phyloP scores from a whole-genome alignment of 2,797 vertebrate species.

The Xenentodon cancila region DNA sequence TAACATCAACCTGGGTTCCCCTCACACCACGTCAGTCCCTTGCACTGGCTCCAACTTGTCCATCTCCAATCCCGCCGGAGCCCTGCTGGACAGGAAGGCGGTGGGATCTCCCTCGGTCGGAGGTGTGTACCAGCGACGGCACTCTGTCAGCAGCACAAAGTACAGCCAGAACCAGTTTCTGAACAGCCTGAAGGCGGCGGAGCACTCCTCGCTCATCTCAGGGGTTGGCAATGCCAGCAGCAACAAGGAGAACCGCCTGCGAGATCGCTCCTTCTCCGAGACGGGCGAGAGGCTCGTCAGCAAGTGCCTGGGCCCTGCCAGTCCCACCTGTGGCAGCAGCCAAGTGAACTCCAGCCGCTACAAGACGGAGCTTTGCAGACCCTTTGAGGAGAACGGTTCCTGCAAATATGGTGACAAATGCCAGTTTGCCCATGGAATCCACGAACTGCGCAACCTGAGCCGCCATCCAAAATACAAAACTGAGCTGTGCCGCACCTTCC shows the following conservation, averaged over 20 bases:
- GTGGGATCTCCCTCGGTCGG: slow-evolving; percentile 91
- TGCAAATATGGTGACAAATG: slow-evolving; percentile 95
- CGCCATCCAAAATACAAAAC: slow-evolving; percentile 96
- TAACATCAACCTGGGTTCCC: slow-evolving; percentile 83
- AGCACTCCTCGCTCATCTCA: slow-evolving; percentile 84
- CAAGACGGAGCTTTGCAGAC: slow-evolving; percentile 94
- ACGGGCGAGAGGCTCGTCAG: slow-evolving; percentile 92
- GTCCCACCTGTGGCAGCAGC: slow-evolving; percentile 81
- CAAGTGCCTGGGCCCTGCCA: slow-evolving; percentile 82
- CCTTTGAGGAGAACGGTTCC: slow-evolving; percentile 92
- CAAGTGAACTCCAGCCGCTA: slow-evolving; percentile 96
- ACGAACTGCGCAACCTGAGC: slow-evolving; percentile 92
- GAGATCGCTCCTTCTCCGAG: slow-evolving; percentile 96
- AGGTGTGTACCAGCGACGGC: slow-evolving; percentile 91
- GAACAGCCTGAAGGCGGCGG: slow-evolving; percentile 88
- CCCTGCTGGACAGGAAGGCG: slow-evolving; percentile 99
- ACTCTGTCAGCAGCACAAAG: slow-evolving; percentile 94
- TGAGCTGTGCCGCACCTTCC: slow-evolving; percentile 95
- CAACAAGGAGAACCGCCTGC: slow-evolving; percentile 93
- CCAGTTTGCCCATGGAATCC: slow-evolving; percentile 93
- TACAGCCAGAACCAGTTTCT: slow-evolving; percentile 96
- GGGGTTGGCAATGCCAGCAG: slow-evolving; percentile 80
- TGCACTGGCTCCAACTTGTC: slow-evolving; percentile 82
- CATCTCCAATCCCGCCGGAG: slow-evolving; percentile 86
- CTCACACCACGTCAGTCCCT: slow-evolving; percentile 82